Percentiles rank a stretch among this genome's conserved stretches.
Evolutionary conservation across 2,888 invertebrate genomes (phyloP).

Genomic region (Philereme transversata): DNA sequence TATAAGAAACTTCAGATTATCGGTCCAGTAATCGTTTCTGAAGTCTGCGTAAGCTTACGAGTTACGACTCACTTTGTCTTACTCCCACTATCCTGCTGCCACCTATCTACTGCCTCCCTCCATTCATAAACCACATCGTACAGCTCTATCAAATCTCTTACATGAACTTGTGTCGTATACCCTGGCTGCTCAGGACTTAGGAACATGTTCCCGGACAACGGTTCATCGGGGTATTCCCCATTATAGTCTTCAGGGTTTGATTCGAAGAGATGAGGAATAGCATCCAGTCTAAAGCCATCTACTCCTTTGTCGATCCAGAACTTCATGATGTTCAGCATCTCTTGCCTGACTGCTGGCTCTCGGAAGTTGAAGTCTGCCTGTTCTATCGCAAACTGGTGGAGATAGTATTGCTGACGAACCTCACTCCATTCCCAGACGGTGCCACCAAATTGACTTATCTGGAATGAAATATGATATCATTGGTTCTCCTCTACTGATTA

Average conservation of each 20-base stretch:
- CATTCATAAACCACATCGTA: slow-evolving; percentile 84
- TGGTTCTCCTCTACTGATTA: background rate
- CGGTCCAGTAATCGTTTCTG: background rate
- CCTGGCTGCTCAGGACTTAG: slow-evolving; percentile 76
- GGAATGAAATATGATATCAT: slow-evolving; percentile 19
- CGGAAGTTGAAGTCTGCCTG: slow-evolving; percentile 89
- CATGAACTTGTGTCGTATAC: slow-evolving; percentile 85
- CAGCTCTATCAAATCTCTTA: slow-evolving; percentile 84
- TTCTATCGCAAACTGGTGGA: slow-evolving; percentile 86
- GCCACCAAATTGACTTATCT: slow-evolving; percentile 84
- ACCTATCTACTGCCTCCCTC: slow-evolving; percentile 81
- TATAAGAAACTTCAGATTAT: too few species aligned
- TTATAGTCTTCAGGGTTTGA: slow-evolving; percentile 64
- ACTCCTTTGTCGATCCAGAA: slow-evolving; percentile 91
- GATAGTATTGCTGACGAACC: slow-evolving; percentile 85
- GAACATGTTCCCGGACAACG: slow-evolving; percentile 67
- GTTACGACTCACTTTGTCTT: slow-evolving; percentile 66
- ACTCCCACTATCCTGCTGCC: slow-evolving; percentile 62
- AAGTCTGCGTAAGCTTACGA: background rate
- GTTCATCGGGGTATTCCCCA: slow-evolving; percentile 76
- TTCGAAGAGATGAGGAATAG: slow-evolving; percentile 85
- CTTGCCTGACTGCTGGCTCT: slow-evolving; percentile 79
- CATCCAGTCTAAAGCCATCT: slow-evolving; percentile 90
- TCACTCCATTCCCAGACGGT: slow-evolving; percentile 88
- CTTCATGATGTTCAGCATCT: slow-evolving; percentile 84